These are phyloP conservation scores for Xiphophorus hellerii DNA, from an alignment of 2,113 vertebrate species.

Conservation along the genomic window DNA sequence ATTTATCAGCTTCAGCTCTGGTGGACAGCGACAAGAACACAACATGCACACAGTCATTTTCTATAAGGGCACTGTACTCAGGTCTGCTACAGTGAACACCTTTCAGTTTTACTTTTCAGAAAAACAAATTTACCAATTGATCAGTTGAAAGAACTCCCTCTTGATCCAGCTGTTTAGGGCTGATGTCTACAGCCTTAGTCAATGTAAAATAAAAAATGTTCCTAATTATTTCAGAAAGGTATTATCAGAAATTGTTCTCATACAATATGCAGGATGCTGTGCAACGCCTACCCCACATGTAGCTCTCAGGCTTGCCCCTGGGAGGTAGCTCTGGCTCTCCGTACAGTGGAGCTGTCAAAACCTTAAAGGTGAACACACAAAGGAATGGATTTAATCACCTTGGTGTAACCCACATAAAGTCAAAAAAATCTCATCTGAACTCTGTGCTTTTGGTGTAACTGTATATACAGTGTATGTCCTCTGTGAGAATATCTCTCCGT, in stretches of 20 bases:
- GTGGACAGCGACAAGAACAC: background rate
- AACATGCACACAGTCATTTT: background rate
- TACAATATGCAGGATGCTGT: background rate
- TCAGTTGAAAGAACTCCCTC: background rate
- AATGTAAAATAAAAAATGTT: background rate
- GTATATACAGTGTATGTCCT: background rate
- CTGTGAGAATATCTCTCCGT: background rate
- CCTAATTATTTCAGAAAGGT: background rate
- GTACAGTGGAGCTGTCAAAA: background rate
- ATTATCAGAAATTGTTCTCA: background rate
- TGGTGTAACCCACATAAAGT: background rate
- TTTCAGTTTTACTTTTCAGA: background rate
- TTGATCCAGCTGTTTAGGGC: background rate
- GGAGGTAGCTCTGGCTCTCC: background rate
- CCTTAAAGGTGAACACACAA: background rate
- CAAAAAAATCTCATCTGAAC: background rate
- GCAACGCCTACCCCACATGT: background rate
- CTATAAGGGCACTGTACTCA: background rate
- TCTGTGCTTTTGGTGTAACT: background rate
- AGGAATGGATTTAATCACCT: background rate
- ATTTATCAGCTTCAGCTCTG: conserved; percentile 4
- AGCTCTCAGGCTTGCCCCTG: background rate
- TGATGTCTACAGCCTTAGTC: background rate
- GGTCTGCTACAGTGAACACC: background rate
- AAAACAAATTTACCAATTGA: background rate